These are phyloP conservation scores for Xestia rhomboidea DNA, from an alignment of 2,888 invertebrate genomes.

Conservation along the genomic window DNA sequence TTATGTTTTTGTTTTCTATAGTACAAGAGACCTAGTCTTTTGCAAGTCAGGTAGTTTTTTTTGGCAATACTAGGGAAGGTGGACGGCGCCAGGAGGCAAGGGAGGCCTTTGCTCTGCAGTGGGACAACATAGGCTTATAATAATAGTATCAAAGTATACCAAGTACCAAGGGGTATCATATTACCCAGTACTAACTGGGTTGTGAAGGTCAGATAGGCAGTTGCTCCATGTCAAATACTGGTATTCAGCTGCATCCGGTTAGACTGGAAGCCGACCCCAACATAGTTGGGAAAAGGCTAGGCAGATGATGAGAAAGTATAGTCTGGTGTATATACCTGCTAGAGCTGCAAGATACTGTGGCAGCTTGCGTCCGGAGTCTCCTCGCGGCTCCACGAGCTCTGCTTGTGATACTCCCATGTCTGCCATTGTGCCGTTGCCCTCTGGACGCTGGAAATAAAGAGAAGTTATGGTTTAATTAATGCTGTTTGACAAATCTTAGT, in stretches of 20 bases:
- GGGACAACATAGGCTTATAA: no score
- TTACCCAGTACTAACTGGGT: no score
- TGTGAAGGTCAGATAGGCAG: no score
- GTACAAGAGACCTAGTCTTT: not conserved
- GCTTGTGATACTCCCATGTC: slow-evolving; percentile 91
- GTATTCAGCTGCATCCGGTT: no score
- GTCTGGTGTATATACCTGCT: slow-evolving; percentile 83
- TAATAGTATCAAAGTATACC: no score
- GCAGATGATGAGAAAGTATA: no score
- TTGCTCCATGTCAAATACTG: no score
- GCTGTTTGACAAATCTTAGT: not conserved
- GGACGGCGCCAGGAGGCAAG: no score
- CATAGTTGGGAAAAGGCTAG: no score
- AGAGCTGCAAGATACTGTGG: slow-evolving; percentile 93
- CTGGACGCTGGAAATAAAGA: slow-evolving; percentile 80
- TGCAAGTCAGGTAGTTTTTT: not conserved
- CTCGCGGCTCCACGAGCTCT: slow-evolving; percentile 87
- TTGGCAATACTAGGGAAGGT: no score
- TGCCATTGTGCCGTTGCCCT: slow-evolving; percentile 88
- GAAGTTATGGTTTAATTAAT: slow-evolving; percentile 26
- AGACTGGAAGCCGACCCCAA: no score
- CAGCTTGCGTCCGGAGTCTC: slow-evolving; percentile 85
- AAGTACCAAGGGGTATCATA: no score
- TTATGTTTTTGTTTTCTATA: not conserved
- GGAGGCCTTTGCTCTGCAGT: not conserved